phyloP scores from a whole-genome alignment of 2,113 vertebrate species.

The Bos indicus region DNA sequence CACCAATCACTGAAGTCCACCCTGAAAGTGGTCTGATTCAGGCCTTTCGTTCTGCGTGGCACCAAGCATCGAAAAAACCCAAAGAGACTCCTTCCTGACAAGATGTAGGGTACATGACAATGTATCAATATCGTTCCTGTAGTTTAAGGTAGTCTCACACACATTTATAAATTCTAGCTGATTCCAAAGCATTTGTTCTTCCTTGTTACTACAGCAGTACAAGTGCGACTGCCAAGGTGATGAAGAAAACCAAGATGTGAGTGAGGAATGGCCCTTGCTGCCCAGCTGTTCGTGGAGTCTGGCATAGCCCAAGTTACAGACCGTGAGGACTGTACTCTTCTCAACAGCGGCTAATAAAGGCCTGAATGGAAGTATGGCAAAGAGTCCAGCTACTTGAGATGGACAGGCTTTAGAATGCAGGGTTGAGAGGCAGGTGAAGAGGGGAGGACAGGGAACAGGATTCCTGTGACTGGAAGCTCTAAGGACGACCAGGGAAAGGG shows the following conservation, averaged over 20 bases:
- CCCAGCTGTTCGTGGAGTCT: background rate
- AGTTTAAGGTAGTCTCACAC: background rate
- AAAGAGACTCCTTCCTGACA: background rate
- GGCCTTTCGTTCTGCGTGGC: background rate
- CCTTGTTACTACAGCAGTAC: background rate
- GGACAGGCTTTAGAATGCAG: background rate
- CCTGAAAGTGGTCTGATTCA: background rate
- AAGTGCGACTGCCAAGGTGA: background rate
- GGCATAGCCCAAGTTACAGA: too few species aligned
- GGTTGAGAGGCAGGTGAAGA: background rate
- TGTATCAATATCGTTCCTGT: background rate
- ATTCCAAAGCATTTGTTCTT: background rate
- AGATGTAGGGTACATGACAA: background rate
- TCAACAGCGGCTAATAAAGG: background rate
- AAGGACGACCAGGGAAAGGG: background rate
- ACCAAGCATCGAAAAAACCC: background rate
- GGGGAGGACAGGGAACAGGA: background rate
- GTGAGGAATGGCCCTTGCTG: background rate
- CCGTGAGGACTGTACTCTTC: background rate
- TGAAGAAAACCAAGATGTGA: background rate
- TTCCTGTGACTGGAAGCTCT: background rate
- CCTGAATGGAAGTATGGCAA: background rate
- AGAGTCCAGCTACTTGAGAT: background rate
- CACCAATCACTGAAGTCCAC: background rate
- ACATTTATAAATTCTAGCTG: background rate